A percentile compares a stretch with the other conserved stretches of the same genome.
Evolutionary conservation across 2,113 vertebrate species (phyloP).

Genomic region (Xenopus tropicalis): UCB_Xtro_10.0 CM004448.2:106455001-106455500

Average conservation of each 20-base stretch:
- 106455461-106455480: not conserved
- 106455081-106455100: slow-evolving; percentile 27
- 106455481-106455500: not conserved
- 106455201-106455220: slow-evolving; percentile 41
- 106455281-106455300: slow-evolving; percentile 13
- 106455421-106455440: slow-evolving; percentile 56
- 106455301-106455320: not conserved
- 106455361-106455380: slow-evolving; percentile 12
- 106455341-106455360: slow-evolving; percentile 43
- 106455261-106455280: slow-evolving; percentile 1
- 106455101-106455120: slow-evolving; percentile 10
- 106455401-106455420: slow-evolving; percentile 29
- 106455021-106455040: slow-evolving; percentile 17
- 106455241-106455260: slow-evolving; percentile 31
- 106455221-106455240: slow-evolving; percentile 37
- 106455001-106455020: not conserved
- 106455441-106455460: not conserved
- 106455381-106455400: not conserved
- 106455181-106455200: slow-evolving; percentile 62
- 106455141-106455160: slow-evolving; percentile 35
- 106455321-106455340: slow-evolving; percentile 5
- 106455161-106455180: slow-evolving; percentile 57
- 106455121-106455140: slow-evolving; percentile 56
- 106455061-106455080: slow-evolving; percentile 15
- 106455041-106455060: slow-evolving; percentile 20